These are phyloP conservation scores for Rhizomys pruinosus DNA, from an alignment of 2,113 vertebrate species.

Conservation along the genomic window DNA sequence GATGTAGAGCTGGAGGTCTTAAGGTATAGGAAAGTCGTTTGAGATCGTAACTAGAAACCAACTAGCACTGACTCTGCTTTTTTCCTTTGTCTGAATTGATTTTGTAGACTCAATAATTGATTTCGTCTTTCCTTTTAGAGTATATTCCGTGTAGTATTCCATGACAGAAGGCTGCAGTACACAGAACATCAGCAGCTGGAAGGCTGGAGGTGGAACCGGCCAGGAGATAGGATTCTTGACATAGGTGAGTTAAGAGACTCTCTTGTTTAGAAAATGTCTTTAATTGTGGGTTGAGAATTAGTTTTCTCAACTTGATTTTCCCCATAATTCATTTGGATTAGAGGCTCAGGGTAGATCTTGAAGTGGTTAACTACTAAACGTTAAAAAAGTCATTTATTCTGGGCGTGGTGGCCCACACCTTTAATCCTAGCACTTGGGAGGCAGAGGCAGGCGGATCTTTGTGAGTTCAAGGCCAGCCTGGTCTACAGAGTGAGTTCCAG, in stretches of 20 bases:
- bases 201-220: constrained; percentile 98
- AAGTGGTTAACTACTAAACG: not conserved
- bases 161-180: constrained; percentile 96
- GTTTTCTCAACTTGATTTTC: not conserved
- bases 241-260: constrained; percentile 88
- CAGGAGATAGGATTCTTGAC: constrained; percentile 96
- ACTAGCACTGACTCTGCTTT: not conserved
- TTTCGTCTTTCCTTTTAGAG: constrained; percentile 86
- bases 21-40: not conserved
- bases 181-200: constrained; percentile 98
- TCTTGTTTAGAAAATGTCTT: not conserved
- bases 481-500: too few species aligned
- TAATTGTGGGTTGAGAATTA: not conserved
- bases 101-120: not conserved
- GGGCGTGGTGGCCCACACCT: too few species aligned
- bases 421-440: too few species aligned
- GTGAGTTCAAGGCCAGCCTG: too few species aligned
- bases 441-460: too few species aligned
- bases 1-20: not conserved
- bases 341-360: not conserved
- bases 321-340: not conserved
- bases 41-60: constrained; percentile 34
- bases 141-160: constrained; percentile 98
- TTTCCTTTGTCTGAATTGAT: constrained; percentile 40
- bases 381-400: constrained; percentile 27